phyloP scores from a whole-genome alignment of 1,140 invertebrate species.

The Bombus breviceps region DNA sequence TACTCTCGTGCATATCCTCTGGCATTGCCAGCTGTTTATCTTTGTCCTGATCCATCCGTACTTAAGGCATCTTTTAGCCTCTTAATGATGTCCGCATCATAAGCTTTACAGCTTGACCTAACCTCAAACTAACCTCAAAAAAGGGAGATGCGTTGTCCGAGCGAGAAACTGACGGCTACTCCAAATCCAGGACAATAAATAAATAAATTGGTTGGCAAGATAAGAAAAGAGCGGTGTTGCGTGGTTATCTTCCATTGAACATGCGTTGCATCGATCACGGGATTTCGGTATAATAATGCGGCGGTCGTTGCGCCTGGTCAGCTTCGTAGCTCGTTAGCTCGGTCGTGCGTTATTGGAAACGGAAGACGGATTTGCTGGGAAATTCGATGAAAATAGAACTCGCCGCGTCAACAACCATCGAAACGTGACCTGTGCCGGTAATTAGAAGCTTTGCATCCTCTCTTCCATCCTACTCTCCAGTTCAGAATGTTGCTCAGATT shows the following conservation, averaged over 20 bases:
- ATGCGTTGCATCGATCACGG: background rate
- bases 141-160: no score
- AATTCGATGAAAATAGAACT: background rate
- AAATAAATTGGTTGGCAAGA: no score
- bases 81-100: no score
- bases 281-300: background rate
- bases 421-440: background rate
- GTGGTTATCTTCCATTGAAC: accelerated
- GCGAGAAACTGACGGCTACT: no score
- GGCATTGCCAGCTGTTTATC: no score
- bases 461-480: background rate
- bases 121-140: no score
- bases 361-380: background rate
- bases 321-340: background rate
- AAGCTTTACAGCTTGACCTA: no score
- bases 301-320: background rate
- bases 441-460: background rate
- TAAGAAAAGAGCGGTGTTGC: background rate
- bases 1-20: no score
- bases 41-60: no score
- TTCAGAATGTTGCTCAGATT: no score
- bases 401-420: background rate
- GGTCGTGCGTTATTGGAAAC: background rate
- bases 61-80: no score
- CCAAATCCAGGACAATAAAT: no score